A percentile compares a stretch with the other conserved stretches of the same genome.
These are phyloP conservation scores for Mungos mungo DNA, from an alignment of 2,113 vertebrate genomes.

Conservation along the genomic window DNA sequence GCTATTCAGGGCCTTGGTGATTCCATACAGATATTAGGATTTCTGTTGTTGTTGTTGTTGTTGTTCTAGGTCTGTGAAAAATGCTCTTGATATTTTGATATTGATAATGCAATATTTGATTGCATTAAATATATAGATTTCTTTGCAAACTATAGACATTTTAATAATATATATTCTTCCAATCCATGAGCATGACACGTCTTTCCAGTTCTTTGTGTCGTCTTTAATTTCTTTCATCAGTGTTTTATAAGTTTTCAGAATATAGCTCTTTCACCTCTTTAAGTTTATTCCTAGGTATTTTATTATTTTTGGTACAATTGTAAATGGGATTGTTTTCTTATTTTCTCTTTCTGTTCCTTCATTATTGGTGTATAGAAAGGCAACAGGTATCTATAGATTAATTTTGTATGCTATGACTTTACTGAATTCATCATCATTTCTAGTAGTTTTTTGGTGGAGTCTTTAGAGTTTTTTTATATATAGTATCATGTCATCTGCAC, in stretches of 20 bases:
- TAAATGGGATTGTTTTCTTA: neutral
- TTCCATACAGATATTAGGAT: neutral
- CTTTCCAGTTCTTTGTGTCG: neutral
- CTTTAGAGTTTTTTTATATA: neutral
- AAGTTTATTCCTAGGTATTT: neutral
- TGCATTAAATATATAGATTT: neutral
- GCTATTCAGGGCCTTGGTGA: neutral
- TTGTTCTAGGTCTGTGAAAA: neutral
- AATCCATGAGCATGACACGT: neutral
- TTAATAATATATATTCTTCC: neutral
- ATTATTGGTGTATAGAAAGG: neutral
- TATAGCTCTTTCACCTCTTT: neutral
- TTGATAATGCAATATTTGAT: too few relatives aligned
- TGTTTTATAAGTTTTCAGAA: neutral
- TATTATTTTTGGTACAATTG: neutral
- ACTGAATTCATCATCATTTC: neutral
- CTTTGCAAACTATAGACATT: neutral
- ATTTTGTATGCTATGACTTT: neutral
- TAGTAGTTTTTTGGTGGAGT: neutral
- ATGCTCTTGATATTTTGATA: too few relatives aligned
- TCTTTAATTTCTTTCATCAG: neutral
- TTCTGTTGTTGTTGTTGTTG: neutral
- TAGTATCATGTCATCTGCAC: neutral
- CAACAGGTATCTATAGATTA: neutral
- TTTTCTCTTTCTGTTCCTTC: neutral